These are phyloP conservation scores for Drosophila demipolita DNA, from an alignment of 2,888 invertebrate genomes.

Conservation along the genomic window DNA sequence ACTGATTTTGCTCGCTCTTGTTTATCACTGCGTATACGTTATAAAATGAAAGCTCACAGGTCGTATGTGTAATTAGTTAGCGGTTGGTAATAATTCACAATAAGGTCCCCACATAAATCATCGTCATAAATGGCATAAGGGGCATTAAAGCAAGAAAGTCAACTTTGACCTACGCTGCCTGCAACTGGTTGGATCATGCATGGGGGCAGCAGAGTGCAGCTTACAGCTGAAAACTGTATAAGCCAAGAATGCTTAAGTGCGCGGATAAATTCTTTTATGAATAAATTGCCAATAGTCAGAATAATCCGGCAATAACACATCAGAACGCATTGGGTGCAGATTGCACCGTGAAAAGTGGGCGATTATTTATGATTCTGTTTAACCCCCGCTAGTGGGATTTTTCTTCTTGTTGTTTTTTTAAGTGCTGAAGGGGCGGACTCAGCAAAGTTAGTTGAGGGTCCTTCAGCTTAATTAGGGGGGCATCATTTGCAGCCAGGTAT, in stretches of 20 bases:
- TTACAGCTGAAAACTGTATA: background rate
- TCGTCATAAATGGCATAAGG: background rate
- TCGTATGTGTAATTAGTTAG: background rate
- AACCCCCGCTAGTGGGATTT: slow-evolving; percentile 8
- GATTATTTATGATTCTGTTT: slow-evolving; percentile 72
- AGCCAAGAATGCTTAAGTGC: background rate
- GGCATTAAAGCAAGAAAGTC: background rate
- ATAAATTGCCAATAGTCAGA: slow-evolving; percentile 42
- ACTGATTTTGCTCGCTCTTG: background rate
- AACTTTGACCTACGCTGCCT: background rate
- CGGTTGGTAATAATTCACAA: background rate
- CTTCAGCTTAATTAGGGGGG: background rate
- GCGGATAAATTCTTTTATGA: slow-evolving; percentile 45
- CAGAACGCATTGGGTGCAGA: background rate
- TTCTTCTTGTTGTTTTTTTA: background rate
- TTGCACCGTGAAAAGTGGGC: slow-evolving; percentile 47
- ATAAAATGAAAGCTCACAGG: background rate
- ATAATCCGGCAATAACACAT: slow-evolving; percentile 21
- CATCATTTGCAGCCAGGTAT: background rate
- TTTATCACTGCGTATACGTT: background rate
- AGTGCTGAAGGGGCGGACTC: background rate
- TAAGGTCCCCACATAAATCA: no score
- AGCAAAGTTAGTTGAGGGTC: background rate
- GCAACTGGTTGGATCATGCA: background rate
- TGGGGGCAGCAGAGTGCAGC: background rate